Base-by-base conservation (phyloP, 2,888 invertebrate genomes). In the Amphipyra tragopoginis region DNA sequence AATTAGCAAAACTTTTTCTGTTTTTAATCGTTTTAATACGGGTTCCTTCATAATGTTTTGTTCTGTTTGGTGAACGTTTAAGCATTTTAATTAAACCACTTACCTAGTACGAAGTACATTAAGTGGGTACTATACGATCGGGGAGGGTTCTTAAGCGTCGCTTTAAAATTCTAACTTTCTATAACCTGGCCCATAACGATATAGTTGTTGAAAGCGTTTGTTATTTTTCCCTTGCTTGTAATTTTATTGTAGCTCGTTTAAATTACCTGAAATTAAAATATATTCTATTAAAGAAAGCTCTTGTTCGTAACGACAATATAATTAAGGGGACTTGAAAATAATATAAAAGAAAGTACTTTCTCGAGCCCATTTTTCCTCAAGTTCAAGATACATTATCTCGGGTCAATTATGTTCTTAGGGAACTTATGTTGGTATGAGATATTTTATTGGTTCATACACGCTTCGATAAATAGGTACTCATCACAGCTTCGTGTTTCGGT, bases 71-170 rank as follows among this genome's bases (percentile, higher is more conserved):
- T 72, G 72, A 83, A 81, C 81, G 81, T 82, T 87, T 82, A 85
- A 88, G 79, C 82, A 81, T 89, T 90, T 91, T 91, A 91, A 91
- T 91, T 90, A 91, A 88, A 83, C 84, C 88, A 87, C 89, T 91
- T 82, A 79, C 61, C 63, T 71, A 65, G 76, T 76, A 74, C 72
- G 65, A 75, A 77, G 77, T 79, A 80, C 77, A 74, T 80, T 78
- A 82, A 85, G 82, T 79, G 77, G 76, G 64, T 66, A 76, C 79
- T 82, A 62, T 72, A 77, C 78, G 75, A 76, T 77, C 72, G 62
- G 50, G 48, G 70, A 81, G 84, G 74, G 81, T 79, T 72, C 79
- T 80, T 72, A 66, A 77, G 67, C 60, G 62, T 59, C 58, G 59
- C 65, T 80, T 75, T 72, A 72, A 63, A 76, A 75, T 73, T 76